Evolutionary conservation across 2,888 invertebrate genomes (phyloP), one percentile per base, ranked within the genome.

Genomic region (Torymus tubicola): DNA sequence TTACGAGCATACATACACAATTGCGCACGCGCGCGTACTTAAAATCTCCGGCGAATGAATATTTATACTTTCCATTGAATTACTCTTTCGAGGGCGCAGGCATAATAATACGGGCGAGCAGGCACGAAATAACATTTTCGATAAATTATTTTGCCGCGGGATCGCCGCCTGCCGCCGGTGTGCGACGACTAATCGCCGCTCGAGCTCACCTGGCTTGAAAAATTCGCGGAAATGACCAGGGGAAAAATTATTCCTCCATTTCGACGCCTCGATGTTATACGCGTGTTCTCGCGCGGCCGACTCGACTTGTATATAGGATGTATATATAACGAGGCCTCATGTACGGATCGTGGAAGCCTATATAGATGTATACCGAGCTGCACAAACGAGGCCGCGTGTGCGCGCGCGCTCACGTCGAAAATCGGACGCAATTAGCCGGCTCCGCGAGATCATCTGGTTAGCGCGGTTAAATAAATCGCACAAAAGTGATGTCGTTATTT

Each of bases 1-100:
- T 11, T 11, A 8, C 31, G 16, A 18, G 50, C 60, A 24, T 18
- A 18, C 74, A 24, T 18, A 18, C 2, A 16, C 42, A 21, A 11
- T 10, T 18, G 12, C 24, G 52, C 55, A n/a, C 24, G 58, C 3
- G 5, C 84, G 84, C 85, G 85, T 86, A 86, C 85, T 87, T 87
- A 86, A 87, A 88, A 87, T 87, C 86, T 84, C 42, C 84, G 83
- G 84, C 89, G 89, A 90, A 90, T 90, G 90, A 90, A 90, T 90
- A 90, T 90, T 90, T 90, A 90, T 90, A 90, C 88, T 90, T 90
- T 89, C 89, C 89, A 90, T 89, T 90, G 90, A 90, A 90, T 90
- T 89, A 89, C 90, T 89, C 89, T 89, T 90, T 89, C 87, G 50
- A 87, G 57, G 21, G 16, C 65, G 61, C 64, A 50, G 24, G 77